phyloP scores from a whole-genome alignment of 2,113 vertebrate genomes.

The Mirounga angustirostris region DNA sequence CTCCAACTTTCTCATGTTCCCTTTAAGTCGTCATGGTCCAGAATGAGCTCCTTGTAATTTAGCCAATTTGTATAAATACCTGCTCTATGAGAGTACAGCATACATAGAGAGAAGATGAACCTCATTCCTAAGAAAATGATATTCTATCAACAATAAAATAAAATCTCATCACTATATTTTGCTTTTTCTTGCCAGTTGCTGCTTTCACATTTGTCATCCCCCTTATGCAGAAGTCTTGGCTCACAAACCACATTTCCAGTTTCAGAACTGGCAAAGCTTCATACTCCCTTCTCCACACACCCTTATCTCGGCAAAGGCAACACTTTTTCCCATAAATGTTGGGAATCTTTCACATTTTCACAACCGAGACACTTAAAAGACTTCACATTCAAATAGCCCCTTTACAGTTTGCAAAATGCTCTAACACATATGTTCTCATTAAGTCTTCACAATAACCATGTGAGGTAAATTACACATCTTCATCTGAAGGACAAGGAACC shows the following conservation, averaged over 20 bases:
- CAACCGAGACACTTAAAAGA: conserved; percentile 15
- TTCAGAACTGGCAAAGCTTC: background rate
- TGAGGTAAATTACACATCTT: background rate
- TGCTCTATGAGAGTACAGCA: background rate
- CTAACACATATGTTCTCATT: background rate
- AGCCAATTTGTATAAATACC: background rate
- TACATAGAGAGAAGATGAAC: background rate
- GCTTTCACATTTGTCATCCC: conserved; percentile 48
- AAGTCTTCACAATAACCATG: background rate
- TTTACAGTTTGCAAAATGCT: conserved; percentile 8
- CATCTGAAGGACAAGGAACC: background rate
- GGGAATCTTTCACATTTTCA: conserved; percentile 17
- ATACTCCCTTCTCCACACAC: background rate
- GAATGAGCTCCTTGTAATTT: background rate
- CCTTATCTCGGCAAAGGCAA: conserved; percentile 29
- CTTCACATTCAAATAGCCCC: background rate
- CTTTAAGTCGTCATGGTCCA: background rate
- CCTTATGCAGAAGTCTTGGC: conserved; percentile 32
- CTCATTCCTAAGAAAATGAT: conserved; percentile 41
- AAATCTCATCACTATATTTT: background rate
- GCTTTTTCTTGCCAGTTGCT: conserved; percentile 20
- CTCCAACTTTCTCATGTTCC: conserved; percentile 4
- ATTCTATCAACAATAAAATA: conserved; percentile 46
- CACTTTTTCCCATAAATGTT: background rate
- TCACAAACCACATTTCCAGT: conserved; percentile 37